These are phyloP conservation scores for Thera britannica DNA, from an alignment of 2,888 invertebrate species.

Conservation along the genomic window DNA sequence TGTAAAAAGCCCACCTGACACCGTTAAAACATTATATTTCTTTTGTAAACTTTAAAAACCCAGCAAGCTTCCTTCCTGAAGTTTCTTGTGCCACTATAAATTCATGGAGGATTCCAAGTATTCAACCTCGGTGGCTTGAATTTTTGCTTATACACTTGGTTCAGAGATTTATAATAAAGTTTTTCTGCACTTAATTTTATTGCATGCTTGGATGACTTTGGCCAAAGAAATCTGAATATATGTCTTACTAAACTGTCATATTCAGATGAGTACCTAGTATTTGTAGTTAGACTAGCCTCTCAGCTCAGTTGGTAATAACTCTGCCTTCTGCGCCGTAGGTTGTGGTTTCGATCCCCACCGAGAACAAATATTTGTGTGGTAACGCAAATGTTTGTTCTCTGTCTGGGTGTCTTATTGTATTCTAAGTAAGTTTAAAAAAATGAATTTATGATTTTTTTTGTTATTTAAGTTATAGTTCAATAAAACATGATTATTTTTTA, in stretches of 20 bases:
- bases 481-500: too few relatives aligned
- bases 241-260: background rate
- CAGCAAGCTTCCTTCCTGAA: conserved; percentile 55
- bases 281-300: background rate
- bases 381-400: too few relatives aligned
- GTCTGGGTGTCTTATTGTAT: too few relatives aligned
- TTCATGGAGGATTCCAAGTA: conserved; percentile 53
- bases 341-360: too few relatives aligned
- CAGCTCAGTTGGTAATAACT: too few relatives aligned
- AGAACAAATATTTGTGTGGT: too few relatives aligned
- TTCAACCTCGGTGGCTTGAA: conserved; percentile 47
- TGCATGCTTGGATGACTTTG: conserved; percentile 43
- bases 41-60: conserved; percentile 51
- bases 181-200: conserved; percentile 55
- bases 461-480: too few relatives aligned
- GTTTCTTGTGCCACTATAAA: conserved; percentile 60
- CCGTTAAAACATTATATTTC: conserved; percentile 50
- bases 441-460: too few relatives aligned
- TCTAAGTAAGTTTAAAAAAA: too few relatives aligned
- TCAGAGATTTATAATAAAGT: conserved; percentile 52
- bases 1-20: conserved; percentile 46
- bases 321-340: too few relatives aligned
- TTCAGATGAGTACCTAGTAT: conserved; percentile 25
- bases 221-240: conserved; percentile 34
- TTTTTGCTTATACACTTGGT: conserved; percentile 49